These are phyloP conservation scores for Elachura formosa DNA, from an alignment of 2,113 vertebrate genomes.

Conservation along the genomic window DNA sequence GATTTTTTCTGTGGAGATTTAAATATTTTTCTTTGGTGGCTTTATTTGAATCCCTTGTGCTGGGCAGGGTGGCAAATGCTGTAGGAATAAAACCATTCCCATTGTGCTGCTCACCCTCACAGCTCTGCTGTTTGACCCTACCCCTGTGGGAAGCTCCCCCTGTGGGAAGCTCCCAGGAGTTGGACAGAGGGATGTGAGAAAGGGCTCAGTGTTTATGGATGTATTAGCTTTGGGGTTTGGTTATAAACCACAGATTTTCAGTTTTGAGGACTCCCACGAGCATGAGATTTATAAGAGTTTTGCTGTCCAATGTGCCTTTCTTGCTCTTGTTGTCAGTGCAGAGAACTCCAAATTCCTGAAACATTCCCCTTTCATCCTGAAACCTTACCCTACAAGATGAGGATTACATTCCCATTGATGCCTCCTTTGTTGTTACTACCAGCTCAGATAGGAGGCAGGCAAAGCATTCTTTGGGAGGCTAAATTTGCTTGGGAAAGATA, in stretches of 20 bases:
- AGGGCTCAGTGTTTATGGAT: accelerated
- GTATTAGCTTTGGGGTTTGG: background rate
- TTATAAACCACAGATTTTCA: background rate
- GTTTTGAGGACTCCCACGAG: background rate
- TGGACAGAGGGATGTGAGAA: background rate
- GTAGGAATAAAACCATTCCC: background rate
- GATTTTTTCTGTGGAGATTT: background rate
- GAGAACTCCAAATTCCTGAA: background rate
- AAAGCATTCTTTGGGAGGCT: background rate
- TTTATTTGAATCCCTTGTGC: background rate
- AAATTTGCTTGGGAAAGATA: background rate
- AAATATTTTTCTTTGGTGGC: background rate
- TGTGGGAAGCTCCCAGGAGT: accelerated
- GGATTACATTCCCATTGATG: background rate
- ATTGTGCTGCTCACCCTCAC: background rate
- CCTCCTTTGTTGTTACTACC: background rate
- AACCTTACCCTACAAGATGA: background rate
- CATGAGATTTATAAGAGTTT: background rate
- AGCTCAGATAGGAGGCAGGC: background rate
- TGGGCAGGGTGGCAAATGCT: background rate
- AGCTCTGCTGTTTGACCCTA: background rate
- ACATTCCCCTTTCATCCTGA: too few species aligned
- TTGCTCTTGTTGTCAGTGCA: background rate
- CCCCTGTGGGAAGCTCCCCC: background rate
- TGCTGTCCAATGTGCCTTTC: background rate